These are phyloP conservation scores for Nematostella vectensis DNA, from an alignment of 92 coral and sea anemone species.

Conservation along the genomic window DNA sequence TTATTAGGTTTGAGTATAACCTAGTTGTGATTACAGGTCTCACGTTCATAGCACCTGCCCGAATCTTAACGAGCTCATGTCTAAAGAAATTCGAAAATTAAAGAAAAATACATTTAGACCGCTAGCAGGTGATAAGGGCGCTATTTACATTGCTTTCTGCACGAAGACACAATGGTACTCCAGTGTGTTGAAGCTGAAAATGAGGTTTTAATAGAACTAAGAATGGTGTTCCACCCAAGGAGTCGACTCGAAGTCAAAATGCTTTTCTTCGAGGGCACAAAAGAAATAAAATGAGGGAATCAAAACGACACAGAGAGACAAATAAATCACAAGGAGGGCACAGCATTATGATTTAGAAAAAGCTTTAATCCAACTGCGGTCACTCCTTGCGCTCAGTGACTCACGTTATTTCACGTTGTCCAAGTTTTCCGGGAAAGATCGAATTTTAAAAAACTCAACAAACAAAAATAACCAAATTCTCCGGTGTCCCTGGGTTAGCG, in stretches of 20 bases:
- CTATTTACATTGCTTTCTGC: conserved; percentile 29
- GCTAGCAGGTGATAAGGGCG: conserved; percentile 29
- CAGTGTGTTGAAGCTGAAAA: background rate
- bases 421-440: too few relatives aligned
- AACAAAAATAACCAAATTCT: too few relatives aligned
- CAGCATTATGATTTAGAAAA: too few relatives aligned
- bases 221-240: conserved; percentile 5
- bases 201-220: conserved; percentile 19
- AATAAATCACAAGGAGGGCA: too few relatives aligned
- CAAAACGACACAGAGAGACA: background rate
- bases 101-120: conserved; percentile 30
- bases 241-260: conserved; percentile 20
- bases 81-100: conserved; percentile 23
- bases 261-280: conserved; percentile 17
- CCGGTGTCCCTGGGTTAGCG: too few relatives aligned
- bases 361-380: too few relatives aligned
- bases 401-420: too few relatives aligned
- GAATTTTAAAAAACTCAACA: too few relatives aligned
- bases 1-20: background rate
- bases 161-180: conserved; percentile 5
- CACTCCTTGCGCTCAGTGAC: too few relatives aligned
- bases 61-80: conserved; percentile 12
- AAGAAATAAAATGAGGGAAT: conserved; percentile 19
- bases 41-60: conserved; percentile 15
- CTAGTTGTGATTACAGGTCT: background rate